A percentile compares a stretch with the other conserved stretches of the same genome.
Evolutionary conservation across 2,888 invertebrate genomes (phyloP).

Genomic region (Zaprionus lineosus): DNA sequence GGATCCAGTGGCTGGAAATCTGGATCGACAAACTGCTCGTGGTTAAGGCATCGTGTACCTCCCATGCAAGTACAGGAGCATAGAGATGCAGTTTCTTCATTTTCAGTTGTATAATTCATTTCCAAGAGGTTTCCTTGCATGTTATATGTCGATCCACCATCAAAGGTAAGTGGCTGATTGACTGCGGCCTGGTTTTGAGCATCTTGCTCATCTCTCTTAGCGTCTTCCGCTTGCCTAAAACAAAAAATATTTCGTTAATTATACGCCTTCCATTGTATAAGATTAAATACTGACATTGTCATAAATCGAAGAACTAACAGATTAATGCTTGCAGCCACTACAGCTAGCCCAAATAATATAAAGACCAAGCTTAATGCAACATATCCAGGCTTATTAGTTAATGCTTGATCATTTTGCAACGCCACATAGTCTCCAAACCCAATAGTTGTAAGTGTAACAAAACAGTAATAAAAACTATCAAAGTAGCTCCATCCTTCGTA

Average conservation of each 20-base stretch:
- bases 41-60: conserved; percentile 84
- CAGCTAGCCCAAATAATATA: conserved; percentile 98
- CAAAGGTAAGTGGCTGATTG: conserved; percentile 88
- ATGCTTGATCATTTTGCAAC: conserved; percentile 95
- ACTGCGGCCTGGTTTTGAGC: conserved; percentile 86
- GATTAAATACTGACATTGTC: conserved; percentile 87
- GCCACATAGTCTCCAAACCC: conserved; percentile 99
- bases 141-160: conserved; percentile 85
- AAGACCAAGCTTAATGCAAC: conserved; percentile 98
- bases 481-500: conserved; percentile 99
- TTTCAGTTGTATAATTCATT: conserved; percentile 85
- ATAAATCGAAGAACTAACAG: conserved; percentile 97
- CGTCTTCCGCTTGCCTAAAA: conserved; percentile 92
- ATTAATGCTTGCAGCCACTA: conserved; percentile 99
- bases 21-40: conserved; percentile 85
- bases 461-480: conserved; percentile 98
- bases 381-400: conserved; percentile 97
- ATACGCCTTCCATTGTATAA: no score
- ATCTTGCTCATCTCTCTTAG: conserved; percentile 90
- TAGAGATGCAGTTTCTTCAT: conserved; percentile 89
- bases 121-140: conserved; percentile 87
- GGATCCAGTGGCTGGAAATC: conserved; percentile 85
- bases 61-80: conserved; percentile 93
- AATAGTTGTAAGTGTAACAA: conserved; percentile 99
- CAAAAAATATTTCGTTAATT: background rate